phyloP scores from a whole-genome alignment of 1,140 invertebrate species.

The Temnothorax nylanderi region DNA sequence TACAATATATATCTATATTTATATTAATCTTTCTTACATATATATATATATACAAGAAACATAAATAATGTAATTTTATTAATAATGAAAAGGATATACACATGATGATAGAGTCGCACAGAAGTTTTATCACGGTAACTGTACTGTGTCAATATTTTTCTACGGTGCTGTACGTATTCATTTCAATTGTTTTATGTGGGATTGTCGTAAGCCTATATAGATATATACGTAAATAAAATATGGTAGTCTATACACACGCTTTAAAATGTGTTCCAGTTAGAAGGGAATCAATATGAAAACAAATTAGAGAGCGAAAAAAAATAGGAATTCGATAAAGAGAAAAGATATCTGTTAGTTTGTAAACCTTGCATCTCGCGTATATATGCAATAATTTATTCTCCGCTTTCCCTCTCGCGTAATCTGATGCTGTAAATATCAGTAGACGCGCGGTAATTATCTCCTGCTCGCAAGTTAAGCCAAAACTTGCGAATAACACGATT shows the following conservation, averaged over 20 bases:
- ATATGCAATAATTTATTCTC: not conserved
- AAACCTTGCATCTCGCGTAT: not conserved
- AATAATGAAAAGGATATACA: not conserved
- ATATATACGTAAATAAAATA: constrained; percentile 37
- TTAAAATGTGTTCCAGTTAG: constrained; percentile 6
- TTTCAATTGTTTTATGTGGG: constrained; percentile 5
- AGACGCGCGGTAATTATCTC: constrained; percentile 45
- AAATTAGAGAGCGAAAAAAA: not conserved
- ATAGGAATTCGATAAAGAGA: not conserved
- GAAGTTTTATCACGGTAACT: not conserved
- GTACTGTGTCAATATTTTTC: not conserved
- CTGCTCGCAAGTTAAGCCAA: constrained; percentile 6
- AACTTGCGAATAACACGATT: constrained; percentile 52
- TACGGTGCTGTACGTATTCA: not conserved
- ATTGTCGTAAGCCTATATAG: not conserved
- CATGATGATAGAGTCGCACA: not conserved
- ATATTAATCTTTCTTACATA: not conserved
- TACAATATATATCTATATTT: not conserved
- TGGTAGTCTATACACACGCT: not conserved
- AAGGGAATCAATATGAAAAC: not conserved
- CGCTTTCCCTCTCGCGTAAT: not conserved
- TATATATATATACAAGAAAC: not conserved
- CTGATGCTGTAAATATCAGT: constrained; percentile 18
- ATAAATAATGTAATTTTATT: not conserved
- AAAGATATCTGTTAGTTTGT: not conserved